A percentile compares a stretch with the other conserved stretches of the same genome.
Conservation (phyloP, 2,797 vertebrate genomes). For the Darevskia nairensis region DNA sequence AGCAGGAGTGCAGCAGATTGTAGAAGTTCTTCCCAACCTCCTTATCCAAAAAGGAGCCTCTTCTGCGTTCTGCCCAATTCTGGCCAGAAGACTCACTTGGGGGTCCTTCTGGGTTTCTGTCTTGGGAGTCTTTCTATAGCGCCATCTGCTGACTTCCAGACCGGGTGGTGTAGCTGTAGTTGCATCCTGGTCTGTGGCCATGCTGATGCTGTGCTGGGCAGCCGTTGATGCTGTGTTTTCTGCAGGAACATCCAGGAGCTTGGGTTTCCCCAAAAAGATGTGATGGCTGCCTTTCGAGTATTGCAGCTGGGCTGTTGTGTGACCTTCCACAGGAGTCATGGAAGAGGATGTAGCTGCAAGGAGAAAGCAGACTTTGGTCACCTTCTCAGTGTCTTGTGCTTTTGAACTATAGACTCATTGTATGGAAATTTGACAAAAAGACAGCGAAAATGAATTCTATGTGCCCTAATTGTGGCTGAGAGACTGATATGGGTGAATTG, state of each 20-base stretch:
- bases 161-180: not conserved
- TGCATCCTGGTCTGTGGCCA: not conserved
- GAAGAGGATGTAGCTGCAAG: not conserved
- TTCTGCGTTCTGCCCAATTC: not conserved
- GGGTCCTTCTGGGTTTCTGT: not conserved
- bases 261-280: not conserved
- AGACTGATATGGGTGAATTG: too few species aligned
- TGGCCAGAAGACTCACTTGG: not conserved
- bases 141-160: too few species aligned
- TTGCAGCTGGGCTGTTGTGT: not conserved
- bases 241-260: not conserved
- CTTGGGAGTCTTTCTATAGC: too few species aligned
- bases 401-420: too few species aligned
- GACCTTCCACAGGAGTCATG: not conserved
- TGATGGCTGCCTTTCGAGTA: not conserved
- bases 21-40: not conserved
- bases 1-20: not conserved
- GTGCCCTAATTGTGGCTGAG: too few species aligned
- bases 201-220: not conserved
- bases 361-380: not conserved
- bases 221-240: not conserved
- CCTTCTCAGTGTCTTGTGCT: too few species aligned
- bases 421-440: too few species aligned
- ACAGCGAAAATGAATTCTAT: too few species aligned
- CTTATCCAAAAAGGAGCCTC: not conserved